A percentile compares a stretch with the other conserved stretches of the same genome.
Evolutionary conservation across 1,140 invertebrate species (phyloP).

Genomic region (Gryllus bimaculatus): DNA sequence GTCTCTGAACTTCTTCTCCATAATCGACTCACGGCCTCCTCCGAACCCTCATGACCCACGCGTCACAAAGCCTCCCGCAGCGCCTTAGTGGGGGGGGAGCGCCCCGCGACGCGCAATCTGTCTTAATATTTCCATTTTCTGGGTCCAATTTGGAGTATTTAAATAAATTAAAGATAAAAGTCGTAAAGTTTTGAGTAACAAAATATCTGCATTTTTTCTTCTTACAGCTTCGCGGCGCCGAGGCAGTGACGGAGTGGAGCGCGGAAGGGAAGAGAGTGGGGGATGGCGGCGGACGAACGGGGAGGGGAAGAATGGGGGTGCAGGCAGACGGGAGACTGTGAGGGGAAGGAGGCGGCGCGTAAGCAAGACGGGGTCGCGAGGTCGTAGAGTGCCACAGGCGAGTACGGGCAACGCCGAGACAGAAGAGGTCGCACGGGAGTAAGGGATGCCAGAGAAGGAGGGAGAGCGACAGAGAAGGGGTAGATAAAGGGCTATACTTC

Average conservation of each 20-base stretch:
- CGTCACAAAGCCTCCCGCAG: not conserved
- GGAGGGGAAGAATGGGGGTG: not conserved
- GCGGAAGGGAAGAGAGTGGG: too few species aligned
- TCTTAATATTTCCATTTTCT: not conserved
- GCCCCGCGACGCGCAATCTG: not conserved
- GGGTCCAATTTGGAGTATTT: not conserved
- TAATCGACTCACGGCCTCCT: too few species aligned
- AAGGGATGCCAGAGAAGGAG: too few species aligned
- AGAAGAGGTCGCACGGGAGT: too few species aligned
- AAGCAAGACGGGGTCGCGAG: not conserved
- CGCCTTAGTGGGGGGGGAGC: not conserved
- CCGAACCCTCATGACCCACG: too few species aligned
- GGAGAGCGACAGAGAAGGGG: too few species aligned
- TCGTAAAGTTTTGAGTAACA: not conserved
- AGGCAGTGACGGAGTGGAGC: too few species aligned
- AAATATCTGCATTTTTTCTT: not conserved
- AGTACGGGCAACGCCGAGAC: too few species aligned
- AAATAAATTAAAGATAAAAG: not conserved
- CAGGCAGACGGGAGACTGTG: not conserved
- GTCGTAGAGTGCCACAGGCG: too few species aligned
- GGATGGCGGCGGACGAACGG: not conserved
- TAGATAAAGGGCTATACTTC: too few species aligned
- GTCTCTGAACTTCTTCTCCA: too few species aligned
- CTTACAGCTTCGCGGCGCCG: too few species aligned
- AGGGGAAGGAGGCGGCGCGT: not conserved